Base-by-base conservation (phyloP, 2,888 invertebrate species). In the Azorinus chamasolen region DNA sequence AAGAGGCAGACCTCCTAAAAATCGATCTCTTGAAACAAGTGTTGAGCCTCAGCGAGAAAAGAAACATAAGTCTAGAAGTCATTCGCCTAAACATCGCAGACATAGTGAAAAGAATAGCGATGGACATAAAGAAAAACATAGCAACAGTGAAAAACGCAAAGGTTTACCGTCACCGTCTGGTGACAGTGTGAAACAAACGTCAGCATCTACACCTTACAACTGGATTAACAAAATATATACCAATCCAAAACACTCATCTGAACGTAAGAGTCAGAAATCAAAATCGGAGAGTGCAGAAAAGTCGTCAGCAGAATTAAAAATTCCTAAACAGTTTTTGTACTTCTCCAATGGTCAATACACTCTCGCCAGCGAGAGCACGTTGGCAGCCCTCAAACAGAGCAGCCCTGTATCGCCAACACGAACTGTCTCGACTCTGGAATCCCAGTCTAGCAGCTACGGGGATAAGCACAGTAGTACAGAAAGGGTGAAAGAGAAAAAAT, bases 331-430 rank as follows among this genome's bases (percentile, higher is more conserved):
- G 55, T 58, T 80, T 24, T 37, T 80, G 43, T 70, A 70, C 22
- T 80, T 76, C 41, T 76, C 80, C 20, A 80, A 80, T 37, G 80
- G 80, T 14, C 76, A 80, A 48, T 80, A 80, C 41, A 80, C 80
- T 1, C 62, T 80, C 12, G 70, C 80, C 18, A 77, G 70, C 45
- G 76, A 58, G 12, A 80, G 73, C 45, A 74, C 54, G 25, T 41
- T 76, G 14, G 65, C 39, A n/a, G 62, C 59, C 8, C 54, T 76
- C 37, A 80, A 80, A 63, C 73, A 76, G 62, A 80, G 80, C 43
- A 80, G 80, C 37, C 80, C 80, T n/a, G 45, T 76, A 6, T 80
- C 80, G 4, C 80, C 80, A 1, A 70, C 80, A 8, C 61, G 59
- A 53, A 80, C 80, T 24, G 80, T 80, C 32, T 73, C 65, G 18